Evolutionary conservation across 2,888 invertebrate genomes (phyloP).

Genomic region (Biston stratarius): DNA sequence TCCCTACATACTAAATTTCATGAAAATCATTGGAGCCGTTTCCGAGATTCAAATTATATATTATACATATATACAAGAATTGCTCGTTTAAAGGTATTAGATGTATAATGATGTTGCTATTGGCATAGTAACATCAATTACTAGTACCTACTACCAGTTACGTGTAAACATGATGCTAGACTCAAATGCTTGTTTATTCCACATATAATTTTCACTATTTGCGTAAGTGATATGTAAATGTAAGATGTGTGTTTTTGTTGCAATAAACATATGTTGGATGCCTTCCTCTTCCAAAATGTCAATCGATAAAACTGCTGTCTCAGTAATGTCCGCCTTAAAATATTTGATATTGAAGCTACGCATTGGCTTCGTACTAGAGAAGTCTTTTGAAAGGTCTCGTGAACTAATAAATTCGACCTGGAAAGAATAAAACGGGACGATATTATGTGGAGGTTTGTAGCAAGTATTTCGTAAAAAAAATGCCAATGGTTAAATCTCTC

Average conservation of each 20-base stretch:
- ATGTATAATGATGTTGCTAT: too few species aligned
- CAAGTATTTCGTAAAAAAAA: neutral
- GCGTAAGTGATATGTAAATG: slow-evolving; percentile 44
- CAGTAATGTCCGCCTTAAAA: slow-evolving; percentile 16
- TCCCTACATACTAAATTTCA: too few species aligned
- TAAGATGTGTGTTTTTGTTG: slow-evolving; percentile 35
- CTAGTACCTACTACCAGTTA: neutral
- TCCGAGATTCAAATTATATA: too few species aligned
- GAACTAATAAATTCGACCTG: slow-evolving; percentile 50
- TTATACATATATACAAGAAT: too few species aligned
- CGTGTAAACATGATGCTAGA: neutral
- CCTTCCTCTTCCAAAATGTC: slow-evolving; percentile 45
- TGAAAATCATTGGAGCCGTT: too few species aligned
- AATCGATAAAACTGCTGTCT: slow-evolving; percentile 34
- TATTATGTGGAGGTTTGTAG: neutral
- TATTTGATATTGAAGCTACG: slow-evolving; percentile 26
- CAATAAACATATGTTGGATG: slow-evolving; percentile 40
- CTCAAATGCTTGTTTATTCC: slow-evolving; percentile 2
- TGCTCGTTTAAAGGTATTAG: too few species aligned
- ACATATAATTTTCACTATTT: slow-evolving; percentile 12
- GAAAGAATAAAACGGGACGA: slow-evolving; percentile 29
- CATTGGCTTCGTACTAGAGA: slow-evolving; percentile 2
- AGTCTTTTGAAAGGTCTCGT: slow-evolving; percentile 7
- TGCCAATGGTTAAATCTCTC: neutral
- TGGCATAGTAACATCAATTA: neutral